phyloP scores from a whole-genome alignment of 2,797 vertebrate genomes.

The Gymnopithys bicolor region DNA sequence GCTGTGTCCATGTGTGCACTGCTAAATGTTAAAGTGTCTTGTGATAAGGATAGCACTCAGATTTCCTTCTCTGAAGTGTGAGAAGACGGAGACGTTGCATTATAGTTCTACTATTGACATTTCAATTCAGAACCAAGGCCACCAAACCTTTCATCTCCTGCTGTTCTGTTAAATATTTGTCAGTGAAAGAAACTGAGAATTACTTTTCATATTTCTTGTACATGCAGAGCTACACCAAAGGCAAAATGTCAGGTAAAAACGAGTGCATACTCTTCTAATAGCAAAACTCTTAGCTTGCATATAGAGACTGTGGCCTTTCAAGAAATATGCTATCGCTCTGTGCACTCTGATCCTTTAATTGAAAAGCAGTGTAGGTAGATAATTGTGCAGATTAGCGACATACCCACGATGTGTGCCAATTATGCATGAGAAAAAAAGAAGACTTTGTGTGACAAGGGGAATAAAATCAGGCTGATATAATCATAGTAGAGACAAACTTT shows the following conservation, averaged over 20 bases:
- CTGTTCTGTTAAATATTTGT: slow-evolving; percentile 73
- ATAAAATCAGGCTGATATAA: slow-evolving; percentile 30
- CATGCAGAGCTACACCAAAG: neutral
- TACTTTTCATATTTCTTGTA: slow-evolving; percentile 26
- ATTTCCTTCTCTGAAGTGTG: slow-evolving; percentile 39
- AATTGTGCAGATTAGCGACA: slow-evolving; percentile 39
- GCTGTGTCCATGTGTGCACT: neutral
- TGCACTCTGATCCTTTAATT: slow-evolving; percentile 38
- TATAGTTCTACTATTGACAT: slow-evolving; percentile 59
- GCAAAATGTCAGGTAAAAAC: slow-evolving; percentile 59
- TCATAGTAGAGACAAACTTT: slow-evolving; percentile 47
- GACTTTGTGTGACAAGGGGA: neutral
- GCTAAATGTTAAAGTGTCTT: slow-evolving; percentile 46
- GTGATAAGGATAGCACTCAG: neutral
- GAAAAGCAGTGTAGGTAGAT: slow-evolving; percentile 47
- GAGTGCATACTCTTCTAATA: slow-evolving; percentile 43
- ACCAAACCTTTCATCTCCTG: slow-evolving; percentile 41
- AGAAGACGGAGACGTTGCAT: neutral
- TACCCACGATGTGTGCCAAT: neutral
- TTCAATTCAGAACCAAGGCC: slow-evolving; percentile 62
- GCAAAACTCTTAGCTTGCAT: slow-evolving; percentile 35
- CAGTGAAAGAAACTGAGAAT: slow-evolving; percentile 30
- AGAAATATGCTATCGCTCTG: neutral
- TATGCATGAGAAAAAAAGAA: neutral
- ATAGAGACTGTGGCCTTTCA: slow-evolving; percentile 40